These are phyloP conservation scores for Drosophila parvula DNA, from an alignment of 1,140 invertebrate genomes.

Conservation along the genomic window DNA sequence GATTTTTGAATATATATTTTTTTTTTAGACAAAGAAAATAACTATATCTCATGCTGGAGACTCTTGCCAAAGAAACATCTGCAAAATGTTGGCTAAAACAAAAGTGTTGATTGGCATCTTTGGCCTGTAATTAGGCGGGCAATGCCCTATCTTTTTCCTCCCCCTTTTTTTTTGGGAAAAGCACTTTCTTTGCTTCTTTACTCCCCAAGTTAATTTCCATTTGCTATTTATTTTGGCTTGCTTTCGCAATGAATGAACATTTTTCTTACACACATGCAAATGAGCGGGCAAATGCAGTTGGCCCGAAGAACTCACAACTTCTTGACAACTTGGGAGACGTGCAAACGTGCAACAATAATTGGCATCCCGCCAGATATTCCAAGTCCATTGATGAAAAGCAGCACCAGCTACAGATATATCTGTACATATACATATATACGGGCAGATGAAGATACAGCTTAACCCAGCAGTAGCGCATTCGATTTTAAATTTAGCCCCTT, in stretches of 20 bases:
- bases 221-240: slow-evolving; percentile 23
- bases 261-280: slow-evolving; percentile 52
- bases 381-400: slow-evolving; percentile 77
- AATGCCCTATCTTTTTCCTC: slow-evolving; percentile 51
- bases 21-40: too few species aligned
- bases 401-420: slow-evolving; percentile 40
- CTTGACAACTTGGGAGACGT: slow-evolving; percentile 56
- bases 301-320: slow-evolving; percentile 45
- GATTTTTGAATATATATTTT: neutral
- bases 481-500: slow-evolving; percentile 79
- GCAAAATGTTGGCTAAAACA: neutral
- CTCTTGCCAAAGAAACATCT: neutral
- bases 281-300: slow-evolving; percentile 23
- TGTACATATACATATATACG: slow-evolving; percentile 12
- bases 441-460: slow-evolving; percentile 37
- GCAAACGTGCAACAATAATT: slow-evolving; percentile 73
- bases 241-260: slow-evolving; percentile 68
- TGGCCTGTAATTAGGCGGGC: slow-evolving; percentile 71
- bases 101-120: slow-evolving; percentile 75
- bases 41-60: too few species aligned
- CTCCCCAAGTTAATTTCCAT: slow-evolving; percentile 1
- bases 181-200: slow-evolving; percentile 21
- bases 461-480: slow-evolving; percentile 43
- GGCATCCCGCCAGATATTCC: slow-evolving; percentile 62
- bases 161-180: neutral